phyloP scores from a whole-genome alignment of 2,113 vertebrate species.

The Glaucomys volans region DNA sequence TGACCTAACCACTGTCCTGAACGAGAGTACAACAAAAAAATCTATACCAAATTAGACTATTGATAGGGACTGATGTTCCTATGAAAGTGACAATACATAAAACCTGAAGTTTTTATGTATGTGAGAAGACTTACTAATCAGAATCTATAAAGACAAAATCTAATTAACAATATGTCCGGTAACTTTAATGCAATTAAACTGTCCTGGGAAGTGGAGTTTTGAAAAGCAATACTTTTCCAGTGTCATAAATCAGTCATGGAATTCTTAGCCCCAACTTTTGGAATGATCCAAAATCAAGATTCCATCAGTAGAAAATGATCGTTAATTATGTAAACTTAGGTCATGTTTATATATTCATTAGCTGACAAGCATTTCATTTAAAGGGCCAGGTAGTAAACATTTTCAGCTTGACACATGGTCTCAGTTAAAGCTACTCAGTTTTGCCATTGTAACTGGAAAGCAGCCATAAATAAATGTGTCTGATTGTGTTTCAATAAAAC shows the following conservation, averaged over 20 bases:
- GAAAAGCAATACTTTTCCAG: not conserved
- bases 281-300: not conserved
- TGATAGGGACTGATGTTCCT: not conserved
- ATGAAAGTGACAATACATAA: not conserved
- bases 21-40: not conserved
- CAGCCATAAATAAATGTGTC: not conserved
- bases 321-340: conserved; percentile 13
- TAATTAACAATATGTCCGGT: not conserved
- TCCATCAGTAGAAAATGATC: not conserved
- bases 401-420: not conserved
- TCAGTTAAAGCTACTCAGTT: not conserved
- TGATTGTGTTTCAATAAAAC: not conserved
- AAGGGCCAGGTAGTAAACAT: not conserved
- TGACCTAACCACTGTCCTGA: not conserved
- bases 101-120: not conserved
- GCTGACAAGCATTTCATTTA: not conserved
- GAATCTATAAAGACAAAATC: not conserved
- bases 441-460: not conserved
- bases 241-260: not conserved
- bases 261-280: not conserved
- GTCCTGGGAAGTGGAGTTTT: not conserved
- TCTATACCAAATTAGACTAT: not conserved
- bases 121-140: not conserved
- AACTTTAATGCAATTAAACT: not conserved
- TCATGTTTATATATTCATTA: not conserved